Evolutionary conservation across 1,140 invertebrate genomes (phyloP).

Genomic region (Chymomyza costata): DNA sequence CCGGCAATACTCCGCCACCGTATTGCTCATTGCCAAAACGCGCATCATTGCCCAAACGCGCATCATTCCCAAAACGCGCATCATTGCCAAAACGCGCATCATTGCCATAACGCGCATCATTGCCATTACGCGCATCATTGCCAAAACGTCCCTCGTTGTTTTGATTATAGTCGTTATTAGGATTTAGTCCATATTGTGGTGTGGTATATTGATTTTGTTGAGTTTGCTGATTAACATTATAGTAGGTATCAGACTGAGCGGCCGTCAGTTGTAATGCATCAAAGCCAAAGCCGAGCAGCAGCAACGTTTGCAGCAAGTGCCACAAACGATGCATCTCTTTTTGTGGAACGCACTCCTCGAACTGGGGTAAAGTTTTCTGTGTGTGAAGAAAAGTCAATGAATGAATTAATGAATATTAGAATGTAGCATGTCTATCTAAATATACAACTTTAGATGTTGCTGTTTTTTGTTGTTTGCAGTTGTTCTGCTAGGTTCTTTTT

Average conservation of each 20-base stretch:
- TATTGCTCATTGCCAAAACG: constrained; percentile 8
- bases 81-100: too few relatives aligned
- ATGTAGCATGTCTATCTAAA: constrained; percentile 1
- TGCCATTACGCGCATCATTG: too few relatives aligned
- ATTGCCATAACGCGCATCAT: too few relatives aligned
- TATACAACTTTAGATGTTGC: constrained; percentile 24
- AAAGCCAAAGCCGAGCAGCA: constrained; percentile 23
- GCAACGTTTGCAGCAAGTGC: constrained; percentile 46
- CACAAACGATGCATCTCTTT: constrained; percentile 39
- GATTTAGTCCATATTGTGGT: constrained; percentile 7
- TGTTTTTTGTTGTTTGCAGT: constrained; percentile 7
- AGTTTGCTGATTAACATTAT: constrained; percentile 13
- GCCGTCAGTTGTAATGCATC: constrained; percentile 5
- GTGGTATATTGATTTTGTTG: constrained; percentile 28
- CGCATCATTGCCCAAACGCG: too few relatives aligned
- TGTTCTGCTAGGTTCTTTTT: neutral
- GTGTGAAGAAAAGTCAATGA: neutral
- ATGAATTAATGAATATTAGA: constrained; percentile 14
- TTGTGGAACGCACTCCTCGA: too few relatives aligned
- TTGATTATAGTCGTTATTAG: neutral
- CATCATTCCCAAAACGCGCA: too few relatives aligned
- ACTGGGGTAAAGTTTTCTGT: too few relatives aligned
- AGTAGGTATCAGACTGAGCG: constrained; percentile 41
- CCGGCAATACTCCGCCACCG: neutral
- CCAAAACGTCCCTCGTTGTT: too few relatives aligned